These are phyloP conservation scores for Caenorhabditis uteleia DNA, from an alignment of 2,888 invertebrate genomes.

Conservation along the genomic window DNA sequence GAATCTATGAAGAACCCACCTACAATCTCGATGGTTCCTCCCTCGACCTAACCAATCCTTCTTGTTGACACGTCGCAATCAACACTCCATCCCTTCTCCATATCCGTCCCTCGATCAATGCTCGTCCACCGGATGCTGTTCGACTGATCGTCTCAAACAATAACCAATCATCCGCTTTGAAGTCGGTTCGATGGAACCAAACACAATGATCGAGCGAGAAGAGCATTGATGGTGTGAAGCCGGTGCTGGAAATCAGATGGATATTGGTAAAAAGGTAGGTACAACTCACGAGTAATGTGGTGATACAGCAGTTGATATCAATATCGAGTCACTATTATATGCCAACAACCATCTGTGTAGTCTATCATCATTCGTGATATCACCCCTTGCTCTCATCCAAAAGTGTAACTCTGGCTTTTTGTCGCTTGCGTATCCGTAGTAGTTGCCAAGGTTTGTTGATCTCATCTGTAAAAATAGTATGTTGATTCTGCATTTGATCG, in stretches of 20 bases:
- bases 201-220: constrained; percentile 64
- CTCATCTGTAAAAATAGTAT: constrained; percentile 44
- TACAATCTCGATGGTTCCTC: constrained; percentile 21
- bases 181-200: constrained; percentile 56
- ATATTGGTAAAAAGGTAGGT: neutral
- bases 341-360: constrained; percentile 47
- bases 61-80: constrained; percentile 58
- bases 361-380: constrained; percentile 34
- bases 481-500: no score
- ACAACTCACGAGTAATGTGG: constrained; percentile 48
- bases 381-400: constrained; percentile 46
- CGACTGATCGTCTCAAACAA: constrained; percentile 53
- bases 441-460: constrained; percentile 41
- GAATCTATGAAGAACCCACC: no score
- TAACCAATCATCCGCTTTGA: constrained; percentile 63
- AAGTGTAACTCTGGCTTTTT: constrained; percentile 23
- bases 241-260: constrained; percentile 6
- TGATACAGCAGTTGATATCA: constrained; percentile 46
- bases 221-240: constrained; percentile 61
- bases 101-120: constrained; percentile 55
- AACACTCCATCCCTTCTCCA: constrained; percentile 62
- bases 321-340: constrained; percentile 47
- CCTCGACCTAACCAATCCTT: constrained; percentile 56
- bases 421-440: constrained; percentile 38
- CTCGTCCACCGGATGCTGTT: constrained; percentile 48